phyloP scores from a whole-genome alignment of 2,888 invertebrate genomes.

The Leptogaster cylindrica region DNA sequence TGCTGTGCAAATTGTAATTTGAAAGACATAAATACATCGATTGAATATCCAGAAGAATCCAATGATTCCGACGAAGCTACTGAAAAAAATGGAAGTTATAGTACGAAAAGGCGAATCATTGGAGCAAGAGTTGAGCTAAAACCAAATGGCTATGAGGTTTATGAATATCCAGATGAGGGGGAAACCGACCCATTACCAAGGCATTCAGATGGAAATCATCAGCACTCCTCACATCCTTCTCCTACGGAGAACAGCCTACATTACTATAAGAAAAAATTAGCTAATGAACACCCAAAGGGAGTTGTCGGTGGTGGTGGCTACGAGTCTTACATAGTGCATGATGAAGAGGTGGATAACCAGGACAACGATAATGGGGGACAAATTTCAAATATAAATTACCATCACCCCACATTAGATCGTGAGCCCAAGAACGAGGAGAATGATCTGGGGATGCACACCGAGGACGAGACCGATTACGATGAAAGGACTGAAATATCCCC shows the following conservation, averaged over 20 bases:
- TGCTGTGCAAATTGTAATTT: too few species aligned
- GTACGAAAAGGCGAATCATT: not conserved
- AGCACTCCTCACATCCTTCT: not conserved
- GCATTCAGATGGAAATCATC: not conserved
- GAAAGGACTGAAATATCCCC: not conserved
- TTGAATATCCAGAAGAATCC: too few species aligned
- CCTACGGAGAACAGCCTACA: not conserved
- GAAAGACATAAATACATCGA: too few species aligned
- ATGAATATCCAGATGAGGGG: not conserved
- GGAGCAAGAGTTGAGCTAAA: too few species aligned
- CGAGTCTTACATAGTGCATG: constrained; percentile 12
- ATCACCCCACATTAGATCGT: constrained; percentile 7
- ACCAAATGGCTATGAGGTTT: not conserved
- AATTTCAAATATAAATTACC: constrained; percentile 2
- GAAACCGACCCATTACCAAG: not conserved
- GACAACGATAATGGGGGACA: not conserved
- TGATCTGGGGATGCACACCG: not conserved
- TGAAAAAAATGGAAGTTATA: not conserved
- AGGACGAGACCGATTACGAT: not conserved
- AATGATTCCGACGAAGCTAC: not conserved
- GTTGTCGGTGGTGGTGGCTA: not conserved
- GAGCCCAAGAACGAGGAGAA: not conserved
- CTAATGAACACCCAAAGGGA: not conserved
- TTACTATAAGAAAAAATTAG: not conserved
- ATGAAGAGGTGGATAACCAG: not conserved